Evolutionary conservation across 2,888 invertebrate genomes (phyloP), one percentile per base, ranked within the genome.

Genomic region (Chorisops tibialis): DNA sequence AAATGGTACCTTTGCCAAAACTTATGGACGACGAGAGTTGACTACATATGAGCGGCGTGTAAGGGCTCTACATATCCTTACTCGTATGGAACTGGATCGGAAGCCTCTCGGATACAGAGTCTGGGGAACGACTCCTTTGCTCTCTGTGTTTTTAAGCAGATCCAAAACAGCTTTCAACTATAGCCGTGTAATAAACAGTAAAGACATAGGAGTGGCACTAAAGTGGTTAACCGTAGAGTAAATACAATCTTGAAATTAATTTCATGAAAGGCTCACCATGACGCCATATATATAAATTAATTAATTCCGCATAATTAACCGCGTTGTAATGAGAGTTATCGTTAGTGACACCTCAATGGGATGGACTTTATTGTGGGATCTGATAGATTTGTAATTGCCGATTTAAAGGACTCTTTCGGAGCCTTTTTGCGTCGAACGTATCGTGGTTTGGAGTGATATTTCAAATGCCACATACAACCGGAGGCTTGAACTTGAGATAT

Each of bases 341-440:
- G 59, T 59, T 47, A 59, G 59, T 59, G 59, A 59, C 59, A 59
- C 49, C 59, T 59, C 59, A 59, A 59, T 59, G 59, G 48, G 48
- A 59, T 43, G 19, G 43, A 24, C 54, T 56, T 56, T 43, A 56
- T 56, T 56, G n/a, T n/a, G n/a, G 41, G 52, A 38, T 52, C 38
- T 14, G 52, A 18, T 52, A 30, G 30, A 41, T 41, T 41, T 41
- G 41, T 41, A n/a, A 41, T 14, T 14, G n/a, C 5, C 2, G n/a
- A 11, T 16, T 9, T 16, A 11, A 2, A 12, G 4, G 16, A 41
- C n/a, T n/a, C n/a, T n/a, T n/a, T n/a, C n/a, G n/a, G n/a, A n/a
- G n/a, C n/a, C n/a, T n/a, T n/a, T n/a, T n/a, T n/a, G n/a, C n/a
- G n/a, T n/a, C n/a, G n/a, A n/a, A n/a, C n/a, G n/a, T n/a, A n/a